Conservation (phyloP, 2,888 invertebrate genomes). For the Dolomedes plantarius region DNA sequence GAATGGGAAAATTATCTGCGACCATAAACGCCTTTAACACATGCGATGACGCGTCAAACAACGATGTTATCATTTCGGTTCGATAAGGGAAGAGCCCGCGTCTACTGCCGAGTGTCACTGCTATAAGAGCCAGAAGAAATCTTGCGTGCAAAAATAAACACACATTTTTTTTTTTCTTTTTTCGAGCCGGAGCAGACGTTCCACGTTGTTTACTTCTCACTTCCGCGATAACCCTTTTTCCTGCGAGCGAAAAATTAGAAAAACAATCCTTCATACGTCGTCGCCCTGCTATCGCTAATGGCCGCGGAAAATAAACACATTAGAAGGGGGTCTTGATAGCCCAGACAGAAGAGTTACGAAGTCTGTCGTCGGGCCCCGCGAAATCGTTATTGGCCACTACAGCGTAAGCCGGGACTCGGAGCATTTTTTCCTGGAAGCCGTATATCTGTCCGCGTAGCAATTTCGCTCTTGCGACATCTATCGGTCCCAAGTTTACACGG, state of each 20-base stretch:
- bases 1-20: too few relatives aligned
- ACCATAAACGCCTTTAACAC: too few relatives aligned
- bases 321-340: neutral
- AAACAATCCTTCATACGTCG: constrained; percentile 37
- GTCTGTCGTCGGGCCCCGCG: constrained; percentile 13
- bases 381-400: neutral
- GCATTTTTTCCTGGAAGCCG: constrained; percentile 32
- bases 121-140: neutral
- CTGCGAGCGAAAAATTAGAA: constrained; percentile 2
- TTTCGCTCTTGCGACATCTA: constrained; percentile 33
- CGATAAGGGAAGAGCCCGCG: too few relatives aligned
- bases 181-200: neutral
- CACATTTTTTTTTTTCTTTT: too few relatives aligned
- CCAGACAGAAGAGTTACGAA: constrained; percentile 3
- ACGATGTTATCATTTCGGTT: too few relatives aligned
- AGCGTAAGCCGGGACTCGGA: neutral
- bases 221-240: constrained; percentile 47
- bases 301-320: constrained; percentile 58
- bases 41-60: too few relatives aligned
- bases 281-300: constrained; percentile 51
- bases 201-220: constrained; percentile 37
- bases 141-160: constrained; percentile 3
- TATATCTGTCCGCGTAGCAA: constrained; percentile 36
- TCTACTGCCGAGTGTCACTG: neutral
- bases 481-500: constrained; percentile 16